Conservation (phyloP, 1,140 invertebrate species). For the Drosophila micromelanica region DNA sequence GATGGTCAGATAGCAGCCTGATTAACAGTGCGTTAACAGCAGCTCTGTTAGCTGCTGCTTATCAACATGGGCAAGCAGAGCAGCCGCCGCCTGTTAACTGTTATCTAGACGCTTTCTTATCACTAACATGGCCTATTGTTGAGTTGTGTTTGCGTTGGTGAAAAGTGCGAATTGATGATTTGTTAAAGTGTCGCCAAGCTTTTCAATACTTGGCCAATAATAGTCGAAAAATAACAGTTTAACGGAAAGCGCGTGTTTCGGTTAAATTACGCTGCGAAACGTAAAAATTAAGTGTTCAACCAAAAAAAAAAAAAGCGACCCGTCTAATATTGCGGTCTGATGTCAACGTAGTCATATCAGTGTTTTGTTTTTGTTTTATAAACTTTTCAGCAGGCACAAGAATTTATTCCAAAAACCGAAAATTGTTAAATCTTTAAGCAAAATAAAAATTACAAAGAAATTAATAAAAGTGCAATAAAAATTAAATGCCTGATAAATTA, state of each 20-base stretch:
- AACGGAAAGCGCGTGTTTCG: conserved; percentile 6
- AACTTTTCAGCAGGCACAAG: neutral
- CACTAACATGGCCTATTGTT: conserved; percentile 16
- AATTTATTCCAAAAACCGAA: neutral
- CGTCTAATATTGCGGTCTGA: conserved; percentile 1
- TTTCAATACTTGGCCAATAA: conserved; percentile 18
- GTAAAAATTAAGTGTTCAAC: neutral
- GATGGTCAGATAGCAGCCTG: neutral
- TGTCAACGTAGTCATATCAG: conserved; percentile 21
- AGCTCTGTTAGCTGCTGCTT: neutral
- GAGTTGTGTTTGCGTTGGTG: conserved; percentile 5
- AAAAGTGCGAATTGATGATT: neutral
- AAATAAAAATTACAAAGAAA: neutral
- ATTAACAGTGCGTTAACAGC: neutral
- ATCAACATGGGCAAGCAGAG: neutral
- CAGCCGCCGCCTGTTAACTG: neutral
- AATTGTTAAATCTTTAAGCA: conserved; percentile 17
- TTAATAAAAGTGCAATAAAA: neutral
- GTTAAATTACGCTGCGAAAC: conserved; percentile 32
- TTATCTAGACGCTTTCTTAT: conserved; percentile 2
- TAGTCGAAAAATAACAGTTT: conserved; percentile 21
- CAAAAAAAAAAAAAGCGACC: neutral
- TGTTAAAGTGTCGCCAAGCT: neutral
- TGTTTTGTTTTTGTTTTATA: conserved; percentile 5
- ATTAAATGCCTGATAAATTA: neutral